Evolutionary conservation across 2,113 vertebrate species (phyloP).

Genomic region (Gambusia affinis): DNA sequence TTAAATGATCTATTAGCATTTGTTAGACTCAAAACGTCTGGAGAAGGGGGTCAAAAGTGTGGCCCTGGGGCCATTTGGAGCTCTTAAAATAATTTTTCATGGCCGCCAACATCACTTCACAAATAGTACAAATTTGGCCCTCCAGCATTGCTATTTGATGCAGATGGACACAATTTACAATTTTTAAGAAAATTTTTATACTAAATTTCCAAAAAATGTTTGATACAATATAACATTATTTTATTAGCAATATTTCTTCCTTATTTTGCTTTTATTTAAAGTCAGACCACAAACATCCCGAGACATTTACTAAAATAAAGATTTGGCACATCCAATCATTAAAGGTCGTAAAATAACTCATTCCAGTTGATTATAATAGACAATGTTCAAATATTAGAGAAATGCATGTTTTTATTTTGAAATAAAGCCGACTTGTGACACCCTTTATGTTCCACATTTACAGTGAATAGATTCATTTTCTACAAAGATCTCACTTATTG

Average conservation of each 20-base stretch:
- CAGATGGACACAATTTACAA: background rate
- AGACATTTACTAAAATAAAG: background rate
- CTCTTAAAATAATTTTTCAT: background rate
- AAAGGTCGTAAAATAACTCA: no score
- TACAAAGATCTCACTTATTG: no score
- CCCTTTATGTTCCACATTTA: background rate
- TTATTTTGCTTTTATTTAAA: background rate
- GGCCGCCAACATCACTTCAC: background rate
- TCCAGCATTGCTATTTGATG: no score
- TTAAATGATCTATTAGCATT: background rate
- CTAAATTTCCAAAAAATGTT: background rate
- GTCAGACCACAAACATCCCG: background rate
- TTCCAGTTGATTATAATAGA: no score
- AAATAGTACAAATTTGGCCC: background rate
- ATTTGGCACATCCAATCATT: no score
- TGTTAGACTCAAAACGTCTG: background rate
- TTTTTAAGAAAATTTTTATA: background rate
- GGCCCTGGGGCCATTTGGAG: background rate
- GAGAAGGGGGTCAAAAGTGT: background rate
- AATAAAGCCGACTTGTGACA: no score
- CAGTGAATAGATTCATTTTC: background rate
- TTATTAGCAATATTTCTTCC: background rate
- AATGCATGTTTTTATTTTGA: no score
- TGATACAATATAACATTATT: background rate
- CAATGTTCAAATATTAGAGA: no score